Conservation (phyloP, 92 coral and sea anemone genomes). For the Siderastrea siderea region DNA sequence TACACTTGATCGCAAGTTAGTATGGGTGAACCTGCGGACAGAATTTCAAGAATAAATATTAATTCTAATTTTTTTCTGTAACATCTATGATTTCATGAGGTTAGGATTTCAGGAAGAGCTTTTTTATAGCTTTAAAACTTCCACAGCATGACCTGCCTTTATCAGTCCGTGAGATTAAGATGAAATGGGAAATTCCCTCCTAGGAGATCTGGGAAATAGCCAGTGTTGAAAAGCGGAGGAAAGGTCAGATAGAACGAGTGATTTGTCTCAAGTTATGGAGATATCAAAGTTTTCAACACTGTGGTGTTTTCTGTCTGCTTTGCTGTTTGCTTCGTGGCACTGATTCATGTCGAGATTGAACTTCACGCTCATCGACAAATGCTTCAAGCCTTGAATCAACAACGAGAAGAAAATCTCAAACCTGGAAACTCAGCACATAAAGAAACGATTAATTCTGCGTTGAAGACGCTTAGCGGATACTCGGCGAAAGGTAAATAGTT, state of each 20-base stretch:
- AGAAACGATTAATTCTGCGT: neutral
- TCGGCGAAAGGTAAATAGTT: neutral
- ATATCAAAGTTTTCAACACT: neutral
- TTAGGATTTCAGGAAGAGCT: no score
- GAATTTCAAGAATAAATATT: no score
- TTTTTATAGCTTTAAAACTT: no score
- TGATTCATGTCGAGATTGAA: constrained; percentile 48
- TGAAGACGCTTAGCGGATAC: no score
- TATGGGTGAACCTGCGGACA: no score
- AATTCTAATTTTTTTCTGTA: no score
- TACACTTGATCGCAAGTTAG: no score
- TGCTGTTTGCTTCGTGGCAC: constrained; percentile 3
- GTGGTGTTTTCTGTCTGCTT: neutral
- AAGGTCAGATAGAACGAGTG: neutral
- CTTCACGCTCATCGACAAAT: constrained; percentile 39
- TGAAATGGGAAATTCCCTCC: neutral
- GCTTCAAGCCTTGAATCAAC: constrained; percentile 23
- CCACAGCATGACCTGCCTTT: no score
- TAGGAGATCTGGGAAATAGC: neutral
- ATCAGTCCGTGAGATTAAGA: no score
- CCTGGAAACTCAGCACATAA: neutral
- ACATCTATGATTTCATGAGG: no score
- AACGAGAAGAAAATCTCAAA: neutral
- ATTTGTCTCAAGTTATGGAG: constrained; percentile 15
- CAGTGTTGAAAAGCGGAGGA: neutral